These are phyloP conservation scores for Carlito syrichta DNA, from an alignment of 2,113 vertebrate species.

Conservation along the genomic window DNA sequence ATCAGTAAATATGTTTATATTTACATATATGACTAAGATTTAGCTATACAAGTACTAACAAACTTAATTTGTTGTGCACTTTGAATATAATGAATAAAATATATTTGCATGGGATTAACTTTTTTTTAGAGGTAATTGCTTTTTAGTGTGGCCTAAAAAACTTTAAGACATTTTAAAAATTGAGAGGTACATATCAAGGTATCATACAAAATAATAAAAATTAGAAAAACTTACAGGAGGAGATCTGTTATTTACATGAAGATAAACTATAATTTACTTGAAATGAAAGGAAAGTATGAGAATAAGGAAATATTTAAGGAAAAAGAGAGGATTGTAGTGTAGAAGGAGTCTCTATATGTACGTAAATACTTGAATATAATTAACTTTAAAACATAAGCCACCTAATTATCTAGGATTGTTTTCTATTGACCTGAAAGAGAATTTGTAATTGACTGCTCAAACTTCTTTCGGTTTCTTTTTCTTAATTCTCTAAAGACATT, in stretches of 20 bases:
- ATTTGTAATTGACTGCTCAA: background rate
- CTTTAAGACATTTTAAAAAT: background rate
- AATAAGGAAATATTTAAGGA: background rate
- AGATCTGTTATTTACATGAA: too few species aligned
- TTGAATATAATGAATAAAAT: background rate
- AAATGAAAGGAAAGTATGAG: background rate
- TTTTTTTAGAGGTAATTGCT: background rate
- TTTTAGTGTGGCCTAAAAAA: background rate
- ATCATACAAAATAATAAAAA: too few species aligned
- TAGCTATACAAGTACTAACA: background rate
- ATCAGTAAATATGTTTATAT: background rate
- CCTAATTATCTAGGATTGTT: background rate
- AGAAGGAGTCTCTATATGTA: background rate
- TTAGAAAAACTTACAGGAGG: background rate
- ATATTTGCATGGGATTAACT: background rate
- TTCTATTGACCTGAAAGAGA: background rate
- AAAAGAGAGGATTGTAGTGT: fast-evolving
- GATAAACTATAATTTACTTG: background rate
- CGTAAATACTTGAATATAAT: background rate
- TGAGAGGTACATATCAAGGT: background rate
- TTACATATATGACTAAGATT: background rate
- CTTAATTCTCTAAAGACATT: background rate
- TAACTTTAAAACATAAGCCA: background rate
- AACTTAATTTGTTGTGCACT: background rate
- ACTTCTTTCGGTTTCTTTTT: background rate